These are phyloP conservation scores for Brachirus orientalis DNA, from an alignment of 2,113 vertebrate genomes.

Conservation along the genomic window DNA sequence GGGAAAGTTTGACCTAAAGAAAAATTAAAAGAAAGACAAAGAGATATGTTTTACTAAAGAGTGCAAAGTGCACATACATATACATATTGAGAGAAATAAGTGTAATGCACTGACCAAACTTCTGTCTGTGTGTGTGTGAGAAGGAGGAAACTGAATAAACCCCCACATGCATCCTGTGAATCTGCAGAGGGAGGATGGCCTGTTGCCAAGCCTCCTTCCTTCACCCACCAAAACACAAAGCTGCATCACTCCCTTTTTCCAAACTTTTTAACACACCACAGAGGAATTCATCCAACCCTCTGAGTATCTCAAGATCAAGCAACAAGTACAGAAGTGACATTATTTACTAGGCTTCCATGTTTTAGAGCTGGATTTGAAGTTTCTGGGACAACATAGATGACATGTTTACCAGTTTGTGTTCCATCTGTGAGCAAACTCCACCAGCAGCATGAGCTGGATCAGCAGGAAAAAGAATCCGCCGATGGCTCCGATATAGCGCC, in stretches of 20 bases:
- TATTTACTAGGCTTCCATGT: slow-evolving; percentile 1
- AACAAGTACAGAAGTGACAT: slow-evolving; percentile 4
- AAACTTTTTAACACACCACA: slow-evolving; percentile 1
- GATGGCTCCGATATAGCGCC: slow-evolving; percentile 90
- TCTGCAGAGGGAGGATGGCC: slow-evolving; percentile 1
- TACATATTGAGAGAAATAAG: too few relatives aligned
- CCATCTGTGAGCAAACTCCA: slow-evolving; percentile 98
- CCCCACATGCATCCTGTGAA: slow-evolving; percentile 57
- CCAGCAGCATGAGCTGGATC: slow-evolving; percentile 93
- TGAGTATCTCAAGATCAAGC: slow-evolving; percentile 14
- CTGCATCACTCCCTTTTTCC: slow-evolving; percentile 17
- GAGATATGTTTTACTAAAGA: not conserved
- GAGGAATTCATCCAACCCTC: slow-evolving; percentile 4
- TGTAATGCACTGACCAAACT: too few relatives aligned
- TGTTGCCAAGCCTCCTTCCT: slow-evolving; percentile 28
- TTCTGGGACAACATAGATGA: not conserved
- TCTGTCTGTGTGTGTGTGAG: not conserved
- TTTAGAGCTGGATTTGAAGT: not conserved
- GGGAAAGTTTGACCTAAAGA: not conserved
- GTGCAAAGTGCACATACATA: too few relatives aligned
- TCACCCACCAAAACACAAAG: slow-evolving; percentile 20
- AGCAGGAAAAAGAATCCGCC: slow-evolving; percentile 90
- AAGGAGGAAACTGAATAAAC: slow-evolving; percentile 28
- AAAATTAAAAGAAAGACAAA: slow-evolving; percentile 33
- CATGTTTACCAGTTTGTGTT: slow-evolving; percentile 94